A percentile compares a stretch with the other conserved stretches of the same genome.
These are phyloP conservation scores for Macrosteles quadrilineatus DNA, from an alignment of 1,140 invertebrate genomes.

Conservation along the genomic window DNA sequence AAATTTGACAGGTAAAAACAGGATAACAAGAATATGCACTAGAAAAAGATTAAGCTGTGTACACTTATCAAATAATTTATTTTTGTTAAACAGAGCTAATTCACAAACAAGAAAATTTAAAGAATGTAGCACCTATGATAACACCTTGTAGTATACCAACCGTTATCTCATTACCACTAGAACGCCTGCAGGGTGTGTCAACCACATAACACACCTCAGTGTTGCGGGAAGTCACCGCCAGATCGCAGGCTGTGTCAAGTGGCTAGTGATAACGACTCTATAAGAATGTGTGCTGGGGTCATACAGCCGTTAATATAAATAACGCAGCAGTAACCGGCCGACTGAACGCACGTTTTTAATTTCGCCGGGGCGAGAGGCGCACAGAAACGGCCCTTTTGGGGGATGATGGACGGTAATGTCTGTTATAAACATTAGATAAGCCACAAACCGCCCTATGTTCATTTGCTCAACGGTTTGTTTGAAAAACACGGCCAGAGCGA, in stretches of 20 bases:
- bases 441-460: background rate
- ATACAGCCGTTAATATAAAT: constrained; percentile 17
- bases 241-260: background rate
- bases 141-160: too few species aligned
- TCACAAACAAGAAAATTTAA: too few species aligned
- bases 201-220: background rate
- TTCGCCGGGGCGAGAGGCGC: constrained; percentile 11
- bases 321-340: background rate
- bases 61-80: too few species aligned
- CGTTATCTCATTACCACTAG: too few species aligned
- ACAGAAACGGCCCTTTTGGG: constrained; percentile 23
- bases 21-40: too few species aligned
- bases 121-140: too few species aligned
- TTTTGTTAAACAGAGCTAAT: too few species aligned
- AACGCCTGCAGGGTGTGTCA: background rate
- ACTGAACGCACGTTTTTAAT: constrained; percentile 21
- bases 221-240: background rate
- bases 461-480: background rate
- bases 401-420: background rate
- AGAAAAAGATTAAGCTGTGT: too few species aligned
- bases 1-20: too few species aligned
- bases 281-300: constrained; percentile 10
- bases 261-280: constrained; percentile 11
- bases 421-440: constrained; percentile 8
- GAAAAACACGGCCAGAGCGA: too few species aligned